Evolutionary conservation across 2,113 vertebrate species (phyloP).

Genomic region (Riparia riparia): DNA sequence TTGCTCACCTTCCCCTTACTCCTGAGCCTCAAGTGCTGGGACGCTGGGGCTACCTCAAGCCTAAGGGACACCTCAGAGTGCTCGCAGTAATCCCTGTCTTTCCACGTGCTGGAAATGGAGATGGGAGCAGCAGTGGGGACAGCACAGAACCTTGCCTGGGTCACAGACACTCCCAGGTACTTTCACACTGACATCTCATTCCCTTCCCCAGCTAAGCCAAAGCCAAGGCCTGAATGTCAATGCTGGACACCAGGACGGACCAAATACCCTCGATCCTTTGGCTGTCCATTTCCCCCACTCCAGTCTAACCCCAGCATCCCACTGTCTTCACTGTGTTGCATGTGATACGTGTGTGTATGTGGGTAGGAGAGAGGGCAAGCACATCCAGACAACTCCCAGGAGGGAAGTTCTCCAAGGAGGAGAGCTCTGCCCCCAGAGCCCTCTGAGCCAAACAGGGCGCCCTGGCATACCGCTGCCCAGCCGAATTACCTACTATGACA

Average conservation of each 20-base stretch:
- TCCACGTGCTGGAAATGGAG: background rate
- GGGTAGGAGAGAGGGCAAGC: background rate
- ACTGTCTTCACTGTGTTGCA: accelerated
- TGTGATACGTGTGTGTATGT: accelerated
- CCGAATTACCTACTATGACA: background rate
- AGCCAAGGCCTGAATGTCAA: background rate
- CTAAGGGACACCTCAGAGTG: background rate
- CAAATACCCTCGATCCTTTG: background rate
- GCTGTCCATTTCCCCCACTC: accelerated
- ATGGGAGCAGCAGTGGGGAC: background rate
- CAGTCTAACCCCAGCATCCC: background rate
- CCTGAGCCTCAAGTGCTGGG: background rate
- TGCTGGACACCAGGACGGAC: background rate
- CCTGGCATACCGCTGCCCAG: background rate
- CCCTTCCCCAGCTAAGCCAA: background rate
- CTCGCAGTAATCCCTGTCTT: background rate
- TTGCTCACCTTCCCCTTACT: background rate
- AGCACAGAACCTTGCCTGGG: background rate
- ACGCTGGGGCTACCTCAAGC: background rate
- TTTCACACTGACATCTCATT: background rate
- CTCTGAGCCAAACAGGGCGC: background rate
- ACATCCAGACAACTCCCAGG: background rate
- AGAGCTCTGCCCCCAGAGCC: background rate
- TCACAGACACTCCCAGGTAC: background rate
- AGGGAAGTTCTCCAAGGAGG: background rate